These are phyloP conservation scores for Tipula vernalis DNA, from an alignment of 2,888 invertebrate genomes.

Conservation along the genomic window DNA sequence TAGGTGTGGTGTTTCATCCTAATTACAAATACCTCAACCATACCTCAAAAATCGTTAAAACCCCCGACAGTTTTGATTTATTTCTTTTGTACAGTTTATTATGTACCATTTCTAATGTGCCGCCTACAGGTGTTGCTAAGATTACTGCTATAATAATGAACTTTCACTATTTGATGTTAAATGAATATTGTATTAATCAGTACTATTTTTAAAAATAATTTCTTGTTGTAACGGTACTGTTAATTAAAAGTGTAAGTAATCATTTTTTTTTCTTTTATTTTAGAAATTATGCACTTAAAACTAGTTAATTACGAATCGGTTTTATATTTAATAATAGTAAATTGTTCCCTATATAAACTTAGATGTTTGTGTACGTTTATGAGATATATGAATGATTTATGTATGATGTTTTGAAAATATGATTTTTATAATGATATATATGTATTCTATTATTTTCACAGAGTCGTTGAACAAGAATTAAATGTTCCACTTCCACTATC, in stretches of 20 bases:
- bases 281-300: background rate
- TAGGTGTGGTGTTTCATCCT: background rate
- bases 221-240: background rate
- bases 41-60: background rate
- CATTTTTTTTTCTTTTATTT: background rate
- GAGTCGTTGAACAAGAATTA: conserved; percentile 35
- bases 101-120: background rate
- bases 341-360: background rate
- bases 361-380: background rate
- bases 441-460: conserved; percentile 18
- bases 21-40: background rate
- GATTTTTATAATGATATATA: background rate
- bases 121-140: background rate
- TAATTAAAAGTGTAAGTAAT: background rate
- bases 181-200: background rate
- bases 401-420: background rate
- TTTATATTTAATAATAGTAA: background rate
- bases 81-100: background rate
- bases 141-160: background rate
- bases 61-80: background rate
- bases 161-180: background rate
- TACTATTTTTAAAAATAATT: background rate
- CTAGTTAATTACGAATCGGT: background rate
- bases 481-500: conserved; percentile 36
- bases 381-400: background rate